These are phyloP conservation scores for Chelon labrosus DNA, from an alignment of 2,797 vertebrate species.

Conservation along the genomic window DNA sequence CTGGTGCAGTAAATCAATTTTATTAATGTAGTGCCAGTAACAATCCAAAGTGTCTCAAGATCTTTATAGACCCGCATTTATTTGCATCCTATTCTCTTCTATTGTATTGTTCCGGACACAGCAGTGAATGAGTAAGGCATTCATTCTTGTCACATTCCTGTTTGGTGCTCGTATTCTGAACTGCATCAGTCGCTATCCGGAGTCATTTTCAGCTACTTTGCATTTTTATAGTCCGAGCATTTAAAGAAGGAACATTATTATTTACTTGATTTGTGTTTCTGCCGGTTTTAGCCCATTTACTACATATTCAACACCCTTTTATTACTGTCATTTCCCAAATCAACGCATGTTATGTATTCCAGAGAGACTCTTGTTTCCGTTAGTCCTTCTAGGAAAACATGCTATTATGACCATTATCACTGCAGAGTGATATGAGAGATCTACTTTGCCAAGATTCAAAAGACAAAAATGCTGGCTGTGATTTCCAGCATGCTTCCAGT, in stretches of 20 bases:
- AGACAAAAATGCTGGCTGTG: not conserved
- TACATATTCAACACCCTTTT: not conserved
- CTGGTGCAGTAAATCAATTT: no score
- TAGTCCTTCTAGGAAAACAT: not conserved
- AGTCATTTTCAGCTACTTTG: constrained; percentile 6
- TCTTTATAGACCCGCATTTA: no score
- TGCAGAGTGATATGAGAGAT: not conserved
- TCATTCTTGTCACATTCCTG: constrained; percentile 2
- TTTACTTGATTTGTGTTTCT: not conserved
- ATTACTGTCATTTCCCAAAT: constrained; percentile 6
- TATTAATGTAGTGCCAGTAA: no score
- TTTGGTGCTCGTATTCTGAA: not conserved
- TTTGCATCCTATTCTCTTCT: no score
- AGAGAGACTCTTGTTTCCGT: constrained; percentile 1
- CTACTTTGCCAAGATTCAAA: not conserved
- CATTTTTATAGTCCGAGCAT: not conserved
- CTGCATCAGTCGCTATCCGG: not conserved
- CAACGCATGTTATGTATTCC: constrained; percentile 6
- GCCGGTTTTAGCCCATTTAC: not conserved
- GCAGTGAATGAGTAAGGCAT: no score
- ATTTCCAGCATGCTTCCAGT: not conserved
- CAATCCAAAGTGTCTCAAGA: no score
- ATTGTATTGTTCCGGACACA: no score
- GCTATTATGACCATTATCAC: not conserved
- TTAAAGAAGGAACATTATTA: not conserved